phyloP scores from a whole-genome alignment of 2,113 vertebrate species.

The Otocyon megalotis region DNA sequence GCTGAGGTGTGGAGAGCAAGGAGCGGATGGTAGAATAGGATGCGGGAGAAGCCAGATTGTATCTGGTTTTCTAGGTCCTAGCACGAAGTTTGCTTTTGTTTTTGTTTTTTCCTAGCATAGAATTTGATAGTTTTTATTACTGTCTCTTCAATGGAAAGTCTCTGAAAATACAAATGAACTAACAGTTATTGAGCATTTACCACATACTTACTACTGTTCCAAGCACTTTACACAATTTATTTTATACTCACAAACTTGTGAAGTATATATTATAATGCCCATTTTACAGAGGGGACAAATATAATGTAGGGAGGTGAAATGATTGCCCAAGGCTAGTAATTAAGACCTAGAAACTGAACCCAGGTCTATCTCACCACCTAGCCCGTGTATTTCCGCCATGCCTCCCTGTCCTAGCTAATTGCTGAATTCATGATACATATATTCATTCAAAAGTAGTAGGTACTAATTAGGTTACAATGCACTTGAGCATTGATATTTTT shows the following conservation, averaged over 20 bases:
- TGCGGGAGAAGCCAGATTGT: too few relatives aligned
- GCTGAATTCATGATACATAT: not conserved
- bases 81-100: too few relatives aligned
- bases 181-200: not conserved
- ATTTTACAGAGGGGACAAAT: not conserved
- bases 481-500: not conserved
- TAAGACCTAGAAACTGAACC: not conserved
- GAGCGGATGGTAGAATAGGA: too few relatives aligned
- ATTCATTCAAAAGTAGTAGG: not conserved
- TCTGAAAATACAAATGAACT: not conserved
- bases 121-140: too few relatives aligned
- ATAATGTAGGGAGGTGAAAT: not conserved
- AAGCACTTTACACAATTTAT: not conserved
- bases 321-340: not conserved
- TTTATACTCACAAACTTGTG: not conserved
- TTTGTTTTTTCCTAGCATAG: too few relatives aligned
- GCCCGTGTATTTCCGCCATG: not conserved
- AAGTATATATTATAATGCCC: not conserved
- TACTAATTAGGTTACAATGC: not conserved
- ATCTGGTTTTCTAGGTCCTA: not conserved
- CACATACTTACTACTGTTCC: not conserved
- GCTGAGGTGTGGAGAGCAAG: not conserved
- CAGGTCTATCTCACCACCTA: not conserved
- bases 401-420: not conserved
- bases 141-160: not conserved